A percentile compares a stretch with the other conserved stretches of the same genome.
phyloP scores from a whole-genome alignment of 2,797 vertebrate genomes.

The Cryptoprocta ferox region DNA sequence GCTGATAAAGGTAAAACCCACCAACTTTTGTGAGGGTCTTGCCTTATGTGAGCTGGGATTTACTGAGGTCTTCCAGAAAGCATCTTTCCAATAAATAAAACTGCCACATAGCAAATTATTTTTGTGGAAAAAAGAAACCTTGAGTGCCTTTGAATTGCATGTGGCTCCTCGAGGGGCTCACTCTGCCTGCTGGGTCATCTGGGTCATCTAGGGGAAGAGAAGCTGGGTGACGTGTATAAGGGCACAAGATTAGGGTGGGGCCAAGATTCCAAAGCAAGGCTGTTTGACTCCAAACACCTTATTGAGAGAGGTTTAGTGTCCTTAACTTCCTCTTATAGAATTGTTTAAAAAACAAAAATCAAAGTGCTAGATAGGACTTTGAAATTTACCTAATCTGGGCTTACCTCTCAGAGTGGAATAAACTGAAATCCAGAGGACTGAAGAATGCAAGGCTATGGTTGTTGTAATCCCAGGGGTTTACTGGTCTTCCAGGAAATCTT shows the following conservation, averaged over 20 bases:
- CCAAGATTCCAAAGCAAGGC: background rate
- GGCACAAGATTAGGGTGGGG: background rate
- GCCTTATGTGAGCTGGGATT: background rate
- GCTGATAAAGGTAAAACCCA: background rate
- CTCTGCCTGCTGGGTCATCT: background rate
- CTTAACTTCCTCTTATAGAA: background rate
- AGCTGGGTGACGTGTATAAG: background rate
- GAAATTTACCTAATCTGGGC: background rate
- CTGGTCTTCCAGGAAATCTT: background rate
- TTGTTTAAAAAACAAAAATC: background rate
- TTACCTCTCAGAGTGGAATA: background rate
- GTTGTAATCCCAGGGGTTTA: background rate
- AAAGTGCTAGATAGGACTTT: background rate
- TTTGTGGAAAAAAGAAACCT: background rate
- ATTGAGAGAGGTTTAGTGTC: background rate
- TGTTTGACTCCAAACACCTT: background rate
- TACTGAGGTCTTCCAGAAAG: background rate
- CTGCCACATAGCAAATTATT: background rate
- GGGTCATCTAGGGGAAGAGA: background rate
- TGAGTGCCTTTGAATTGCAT: background rate
- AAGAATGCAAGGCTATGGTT: background rate
- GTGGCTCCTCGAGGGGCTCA: background rate
- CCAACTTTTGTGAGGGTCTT: background rate
- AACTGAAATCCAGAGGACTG: background rate
- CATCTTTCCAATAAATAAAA: background rate